A percentile compares a stretch with the other conserved stretches of the same genome.
These are phyloP conservation scores for Eremophila alpestris DNA, from an alignment of 2,797 vertebrate genomes.

Conservation along the genomic window DNA sequence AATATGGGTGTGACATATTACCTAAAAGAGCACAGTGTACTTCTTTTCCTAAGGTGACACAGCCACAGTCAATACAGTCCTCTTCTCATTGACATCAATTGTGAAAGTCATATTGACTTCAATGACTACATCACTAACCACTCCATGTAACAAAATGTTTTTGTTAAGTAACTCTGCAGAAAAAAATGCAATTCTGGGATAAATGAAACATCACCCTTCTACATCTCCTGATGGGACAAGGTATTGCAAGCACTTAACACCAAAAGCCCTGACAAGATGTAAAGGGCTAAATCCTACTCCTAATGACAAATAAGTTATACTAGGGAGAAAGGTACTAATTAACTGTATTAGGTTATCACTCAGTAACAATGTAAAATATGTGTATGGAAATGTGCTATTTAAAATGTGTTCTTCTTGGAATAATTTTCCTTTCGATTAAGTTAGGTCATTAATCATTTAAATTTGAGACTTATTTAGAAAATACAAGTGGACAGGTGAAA, in stretches of 20 bases:
- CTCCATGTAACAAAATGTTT: background rate
- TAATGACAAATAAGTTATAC: background rate
- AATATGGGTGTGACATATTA: background rate
- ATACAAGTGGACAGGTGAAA: background rate
- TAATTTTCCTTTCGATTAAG: background rate
- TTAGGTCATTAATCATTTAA: slow-evolving; percentile 26
- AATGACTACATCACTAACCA: background rate
- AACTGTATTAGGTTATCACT: slow-evolving; percentile 32
- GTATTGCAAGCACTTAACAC: background rate
- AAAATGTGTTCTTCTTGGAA: background rate
- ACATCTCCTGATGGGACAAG: background rate
- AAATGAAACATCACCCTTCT: background rate
- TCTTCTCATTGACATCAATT: background rate
- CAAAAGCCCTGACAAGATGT: background rate
- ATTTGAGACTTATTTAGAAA: slow-evolving; percentile 29
- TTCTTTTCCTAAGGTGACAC: background rate
- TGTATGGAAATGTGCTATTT: background rate
- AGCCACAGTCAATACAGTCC: background rate
- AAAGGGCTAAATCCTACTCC: background rate
- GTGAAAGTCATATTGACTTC: slow-evolving; percentile 11
- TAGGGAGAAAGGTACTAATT: slow-evolving; percentile 25
- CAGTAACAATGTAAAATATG: background rate
- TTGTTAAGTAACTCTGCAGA: background rate
- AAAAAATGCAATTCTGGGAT: background rate
- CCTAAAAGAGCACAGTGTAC: background rate